Base-by-base conservation (phyloP, 2,113 vertebrate genomes). In the Eurypyga helias region DNA sequence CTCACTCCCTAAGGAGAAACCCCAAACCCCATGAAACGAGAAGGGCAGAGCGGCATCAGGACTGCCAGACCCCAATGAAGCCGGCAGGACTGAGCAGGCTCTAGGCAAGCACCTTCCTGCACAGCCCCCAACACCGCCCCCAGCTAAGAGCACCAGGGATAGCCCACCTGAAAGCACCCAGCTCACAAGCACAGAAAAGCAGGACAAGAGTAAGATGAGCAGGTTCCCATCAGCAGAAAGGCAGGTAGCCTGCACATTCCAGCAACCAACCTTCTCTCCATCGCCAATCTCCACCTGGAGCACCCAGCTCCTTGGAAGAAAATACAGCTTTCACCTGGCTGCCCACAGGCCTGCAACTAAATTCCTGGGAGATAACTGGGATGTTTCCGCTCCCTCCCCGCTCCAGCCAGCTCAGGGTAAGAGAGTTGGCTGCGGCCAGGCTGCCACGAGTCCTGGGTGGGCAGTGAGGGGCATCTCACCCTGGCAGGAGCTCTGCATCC, bases 401-500 rank as follows among this genome's bases (percentile, higher is more conserved):
- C 18, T 21, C 8, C 58, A 81, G 52, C 29, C 89, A 69, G 13
- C 64, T 66, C 65, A n/a, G 8, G 57, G 5, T 13, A 33, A 46
- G 70, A 13, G 31, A 64, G n/a, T 6, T 73, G 65, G 75, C 90
- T n/a, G 36, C 2, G 2, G 5, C 8, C 58, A n/a, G 46, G n/a
- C 38, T 81, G 81, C 38, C 67, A n/a, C 65, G 13, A 51, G 55
- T 9, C 15, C 73, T 20, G 4, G 41, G 6, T 25, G 15, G 38
- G 36, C 5, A n/a, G 41, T 1, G 1, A 25, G 26, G 52, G n/a
- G 3, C 1, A 3, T 9, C 82, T 24, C 0, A 0, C 4, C 36
- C 62, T 75, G 2, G 3, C 0, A 54, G 87, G 36, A 71, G 57
- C 23, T 25, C 57, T 38, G 36, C 46, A 66, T 65, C 69, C 4